Evolutionary conservation across 2,888 invertebrate genomes (phyloP).

Genomic region (Chouioia cunea): DNA sequence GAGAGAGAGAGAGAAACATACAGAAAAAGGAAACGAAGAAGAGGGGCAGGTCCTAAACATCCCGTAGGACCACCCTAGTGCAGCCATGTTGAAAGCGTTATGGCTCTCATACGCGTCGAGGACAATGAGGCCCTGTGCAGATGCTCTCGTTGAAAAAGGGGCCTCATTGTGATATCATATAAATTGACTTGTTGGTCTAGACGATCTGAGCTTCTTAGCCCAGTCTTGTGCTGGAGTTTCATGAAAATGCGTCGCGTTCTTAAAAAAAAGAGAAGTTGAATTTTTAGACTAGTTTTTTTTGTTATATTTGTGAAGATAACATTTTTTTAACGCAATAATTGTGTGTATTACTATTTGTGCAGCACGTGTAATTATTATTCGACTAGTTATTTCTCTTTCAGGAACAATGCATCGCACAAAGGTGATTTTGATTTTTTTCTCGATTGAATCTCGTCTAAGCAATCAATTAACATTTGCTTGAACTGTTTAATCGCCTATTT

Average conservation of each 20-base stretch:
- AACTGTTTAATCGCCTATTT: too few relatives aligned
- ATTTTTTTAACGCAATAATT: not conserved
- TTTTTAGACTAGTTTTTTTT: not conserved
- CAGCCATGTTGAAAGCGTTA: slow-evolving; percentile 63
- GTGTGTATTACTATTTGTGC: not conserved
- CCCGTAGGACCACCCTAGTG: slow-evolving; percentile 65
- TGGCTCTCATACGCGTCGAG: slow-evolving; percentile 56
- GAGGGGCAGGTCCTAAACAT: slow-evolving; percentile 62
- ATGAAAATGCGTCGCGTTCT: slow-evolving; percentile 55
- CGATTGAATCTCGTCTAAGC: not conserved
- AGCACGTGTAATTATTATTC: not conserved
- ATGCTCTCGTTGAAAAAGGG: slow-evolving; percentile 33
- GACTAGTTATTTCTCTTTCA: not conserved
- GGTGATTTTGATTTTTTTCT: not conserved
- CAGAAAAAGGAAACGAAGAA: not conserved
- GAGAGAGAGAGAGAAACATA: too few relatives aligned
- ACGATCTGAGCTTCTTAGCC: slow-evolving; percentile 47
- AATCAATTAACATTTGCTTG: too few relatives aligned
- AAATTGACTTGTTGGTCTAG: slow-evolving; percentile 53
- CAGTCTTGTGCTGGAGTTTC: slow-evolving; percentile 58
- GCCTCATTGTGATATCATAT: slow-evolving; percentile 54
- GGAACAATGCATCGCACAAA: not conserved
- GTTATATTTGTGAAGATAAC: not conserved
- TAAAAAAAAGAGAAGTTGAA: not conserved
- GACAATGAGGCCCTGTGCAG: slow-evolving; percentile 49